These are phyloP conservation scores for Homalodisca vitripennis DNA, from an alignment of 1,140 invertebrate genomes.

Conservation along the genomic window DNA sequence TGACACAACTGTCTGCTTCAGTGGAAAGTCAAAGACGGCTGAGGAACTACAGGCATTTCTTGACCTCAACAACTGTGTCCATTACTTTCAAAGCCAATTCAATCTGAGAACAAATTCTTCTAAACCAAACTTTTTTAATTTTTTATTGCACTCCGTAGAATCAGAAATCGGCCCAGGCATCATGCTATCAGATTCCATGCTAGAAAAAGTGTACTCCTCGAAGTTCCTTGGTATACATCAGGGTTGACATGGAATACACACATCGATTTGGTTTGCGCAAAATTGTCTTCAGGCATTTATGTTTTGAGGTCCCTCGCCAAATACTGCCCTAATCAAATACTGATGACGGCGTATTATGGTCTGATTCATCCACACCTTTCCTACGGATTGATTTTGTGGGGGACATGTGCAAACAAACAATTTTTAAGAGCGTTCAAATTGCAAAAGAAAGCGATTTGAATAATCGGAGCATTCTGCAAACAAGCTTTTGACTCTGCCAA, in stretches of 20 bases:
- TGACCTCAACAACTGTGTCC: background rate
- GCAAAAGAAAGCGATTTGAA: background rate
- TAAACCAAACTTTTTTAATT: background rate
- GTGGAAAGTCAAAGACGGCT: background rate
- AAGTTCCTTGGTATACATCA: conserved; percentile 6
- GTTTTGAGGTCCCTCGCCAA: background rate
- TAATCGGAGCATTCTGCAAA: background rate
- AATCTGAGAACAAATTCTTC: conserved; percentile 1
- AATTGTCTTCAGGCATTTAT: background rate
- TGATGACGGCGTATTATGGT: conserved; percentile 1
- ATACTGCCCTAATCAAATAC: background rate
- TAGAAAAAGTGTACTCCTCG: background rate
- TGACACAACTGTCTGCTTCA: background rate
- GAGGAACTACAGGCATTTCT: background rate
- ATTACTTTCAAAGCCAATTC: background rate
- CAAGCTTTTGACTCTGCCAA: background rate
- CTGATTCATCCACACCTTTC: background rate
- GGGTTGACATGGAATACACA: background rate
- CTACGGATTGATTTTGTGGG: conserved; percentile 7
- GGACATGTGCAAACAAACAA: background rate
- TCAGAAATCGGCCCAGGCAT: background rate
- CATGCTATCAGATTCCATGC: background rate
- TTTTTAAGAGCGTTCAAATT: background rate
- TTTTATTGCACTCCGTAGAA: background rate
- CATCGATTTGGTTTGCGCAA: background rate